Evolutionary conservation across 2,113 vertebrate species (phyloP).

Genomic region (Tragulus kanchil): DNA sequence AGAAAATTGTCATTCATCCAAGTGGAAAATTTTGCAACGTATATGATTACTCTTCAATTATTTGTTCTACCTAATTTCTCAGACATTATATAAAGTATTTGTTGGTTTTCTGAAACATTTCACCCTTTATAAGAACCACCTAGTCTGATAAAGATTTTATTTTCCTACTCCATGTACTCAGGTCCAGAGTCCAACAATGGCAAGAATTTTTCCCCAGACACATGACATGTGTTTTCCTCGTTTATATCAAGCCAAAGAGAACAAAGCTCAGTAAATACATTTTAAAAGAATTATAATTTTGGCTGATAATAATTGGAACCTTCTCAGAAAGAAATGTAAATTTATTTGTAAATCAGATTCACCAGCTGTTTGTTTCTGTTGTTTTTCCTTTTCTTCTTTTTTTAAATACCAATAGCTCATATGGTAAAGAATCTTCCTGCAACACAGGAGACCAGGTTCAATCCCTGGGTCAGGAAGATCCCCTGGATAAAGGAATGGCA

Average conservation of each 20-base stretch:
- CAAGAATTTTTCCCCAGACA: not conserved
- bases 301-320: not conserved
- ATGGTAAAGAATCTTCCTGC: not conserved
- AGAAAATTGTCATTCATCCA: not conserved
- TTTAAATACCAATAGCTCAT: not conserved
- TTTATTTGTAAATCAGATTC: not conserved
- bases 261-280: not conserved
- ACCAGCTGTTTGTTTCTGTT: not conserved
- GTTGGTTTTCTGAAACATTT: not conserved
- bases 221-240: not conserved
- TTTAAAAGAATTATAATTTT: conserved; percentile 23
- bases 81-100: not conserved
- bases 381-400: not conserved
- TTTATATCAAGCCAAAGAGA: not conserved
- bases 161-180: not conserved
- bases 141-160: not conserved
- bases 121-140: not conserved
- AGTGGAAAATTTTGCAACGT: not conserved
- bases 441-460: not conserved
- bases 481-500: not conserved
- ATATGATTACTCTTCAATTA: not conserved
- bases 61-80: not conserved
- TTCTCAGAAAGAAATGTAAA: not conserved
- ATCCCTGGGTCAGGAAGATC: not conserved
- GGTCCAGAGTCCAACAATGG: not conserved